A percentile compares a stretch with the other conserved stretches of the same genome.
phyloP scores from a whole-genome alignment of 37 sponge, comb jelly and placozoan genomes.

The Cliona cf. orientalis region DNA sequence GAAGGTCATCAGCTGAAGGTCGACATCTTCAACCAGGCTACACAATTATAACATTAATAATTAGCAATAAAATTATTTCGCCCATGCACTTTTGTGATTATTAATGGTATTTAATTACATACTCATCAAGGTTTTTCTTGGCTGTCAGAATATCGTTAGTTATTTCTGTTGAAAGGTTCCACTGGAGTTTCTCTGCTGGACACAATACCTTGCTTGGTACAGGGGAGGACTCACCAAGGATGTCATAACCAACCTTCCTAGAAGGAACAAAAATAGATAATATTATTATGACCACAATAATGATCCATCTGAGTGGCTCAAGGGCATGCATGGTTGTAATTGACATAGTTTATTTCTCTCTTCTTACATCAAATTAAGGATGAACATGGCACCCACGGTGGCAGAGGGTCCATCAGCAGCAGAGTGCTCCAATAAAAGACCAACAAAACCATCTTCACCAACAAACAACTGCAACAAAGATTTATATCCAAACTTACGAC shows the following conservation, averaged over 20 bases:
- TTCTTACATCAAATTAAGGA: conserved; percentile 40
- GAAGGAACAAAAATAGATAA: no score
- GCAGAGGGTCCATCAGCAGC: conserved; percentile 77
- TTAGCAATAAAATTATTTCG: no score
- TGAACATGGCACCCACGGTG: conserved; percentile 27
- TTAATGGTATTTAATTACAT: no score
- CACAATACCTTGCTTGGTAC: conserved; percentile 44
- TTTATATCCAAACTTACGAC: no score
- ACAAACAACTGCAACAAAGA: conserved; percentile 68
- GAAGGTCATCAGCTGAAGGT: background rate
- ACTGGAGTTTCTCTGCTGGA: conserved; percentile 47
- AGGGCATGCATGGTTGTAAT: no score
- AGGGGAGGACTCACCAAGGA: conserved; percentile 26
- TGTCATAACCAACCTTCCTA: no score
- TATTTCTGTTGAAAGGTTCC: conserved; percentile 72
- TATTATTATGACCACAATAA: no score
- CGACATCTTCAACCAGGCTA: no score
- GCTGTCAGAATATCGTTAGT: conserved; percentile 65
- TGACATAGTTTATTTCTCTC: no score
- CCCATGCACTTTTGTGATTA: no score
- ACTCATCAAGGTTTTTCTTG: conserved; percentile 59
- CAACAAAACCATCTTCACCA: conserved; percentile 73
- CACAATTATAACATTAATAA: no score
- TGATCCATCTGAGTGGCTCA: no score
- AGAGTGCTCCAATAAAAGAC: conserved; percentile 77